A percentile compares a stretch with the other conserved stretches of the same genome.
Evolutionary conservation across 2,888 invertebrate genomes (phyloP).

Genomic region (Psylliodes chrysocephalus): DNA sequence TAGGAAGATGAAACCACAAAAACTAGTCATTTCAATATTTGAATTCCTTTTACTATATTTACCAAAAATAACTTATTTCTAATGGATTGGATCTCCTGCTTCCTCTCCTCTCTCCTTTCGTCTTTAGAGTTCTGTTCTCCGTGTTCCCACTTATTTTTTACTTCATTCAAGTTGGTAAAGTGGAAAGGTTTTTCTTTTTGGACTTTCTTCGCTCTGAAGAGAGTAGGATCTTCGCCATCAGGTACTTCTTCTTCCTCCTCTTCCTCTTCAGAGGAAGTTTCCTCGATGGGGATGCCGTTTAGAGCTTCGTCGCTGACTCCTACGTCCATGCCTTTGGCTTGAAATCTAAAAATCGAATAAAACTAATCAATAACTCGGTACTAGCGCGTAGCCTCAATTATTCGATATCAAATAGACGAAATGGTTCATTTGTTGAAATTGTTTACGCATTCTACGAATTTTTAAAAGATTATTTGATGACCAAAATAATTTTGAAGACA

Average conservation of each 20-base stretch:
- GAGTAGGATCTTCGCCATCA: conserved; percentile 68
- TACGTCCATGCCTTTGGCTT: conserved; percentile 84
- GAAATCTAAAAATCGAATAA: conserved; percentile 74
- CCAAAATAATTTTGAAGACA: too few relatives aligned
- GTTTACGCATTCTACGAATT: too few relatives aligned
- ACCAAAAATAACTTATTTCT: conserved; percentile 86
- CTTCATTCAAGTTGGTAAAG: conserved; percentile 85
- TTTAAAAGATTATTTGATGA: too few relatives aligned
- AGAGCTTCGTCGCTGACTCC: conserved; percentile 81
- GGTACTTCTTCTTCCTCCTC: conserved; percentile 67
- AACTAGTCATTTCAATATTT: too few relatives aligned
- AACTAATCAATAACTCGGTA: too few relatives aligned
- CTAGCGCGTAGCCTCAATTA: too few relatives aligned
- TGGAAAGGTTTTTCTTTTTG: conserved; percentile 81
- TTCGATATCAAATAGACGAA: too few relatives aligned
- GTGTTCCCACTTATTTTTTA: conserved; percentile 84
- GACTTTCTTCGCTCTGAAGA: conserved; percentile 65
- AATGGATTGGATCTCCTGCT: conserved; percentile 89
- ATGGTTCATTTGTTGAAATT: too few relatives aligned
- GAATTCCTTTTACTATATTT: too few relatives aligned
- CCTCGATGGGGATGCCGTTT: conserved; percentile 78
- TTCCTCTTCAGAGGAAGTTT: conserved; percentile 76
- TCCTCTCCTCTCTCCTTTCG: conserved; percentile 81
- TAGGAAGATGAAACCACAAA: too few relatives aligned
- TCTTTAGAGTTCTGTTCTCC: conserved; percentile 70